Percentiles rank a stretch among this genome's conserved stretches.
These are phyloP conservation scores for Macrotrachela quadricornifera DNA, from an alignment of 1,140 invertebrate species.

Conservation along the genomic window DNA sequence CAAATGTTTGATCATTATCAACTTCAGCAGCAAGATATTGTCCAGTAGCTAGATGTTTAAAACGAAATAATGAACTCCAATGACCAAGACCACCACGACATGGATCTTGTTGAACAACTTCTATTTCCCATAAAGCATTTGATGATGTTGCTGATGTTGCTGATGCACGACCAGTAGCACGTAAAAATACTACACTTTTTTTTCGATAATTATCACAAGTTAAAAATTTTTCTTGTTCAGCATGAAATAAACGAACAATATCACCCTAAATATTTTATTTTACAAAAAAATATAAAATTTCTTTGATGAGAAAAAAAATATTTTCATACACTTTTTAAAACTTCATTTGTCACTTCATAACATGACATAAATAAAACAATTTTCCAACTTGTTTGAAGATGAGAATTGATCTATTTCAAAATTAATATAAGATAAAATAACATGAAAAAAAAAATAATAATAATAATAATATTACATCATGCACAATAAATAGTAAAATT, in stretches of 20 bases:
- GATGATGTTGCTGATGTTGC: conserved; percentile 92
- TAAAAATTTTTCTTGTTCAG: conserved; percentile 93
- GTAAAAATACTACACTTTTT: conserved; percentile 33
- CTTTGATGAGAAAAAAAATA: not conserved
- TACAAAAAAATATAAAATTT: no score
- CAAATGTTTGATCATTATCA: conserved; percentile 35
- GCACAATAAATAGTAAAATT: no score
- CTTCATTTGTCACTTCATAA: not conserved
- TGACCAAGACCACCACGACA: conserved; percentile 87
- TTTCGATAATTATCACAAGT: conserved; percentile 95
- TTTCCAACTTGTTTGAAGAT: conserved; percentile 6
- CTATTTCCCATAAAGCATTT: conserved; percentile 97
- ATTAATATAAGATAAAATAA: no score
- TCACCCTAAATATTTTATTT: conserved; percentile 46
- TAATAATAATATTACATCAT: no score
- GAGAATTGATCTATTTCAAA: no score
- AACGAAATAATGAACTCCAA: conserved; percentile 89
- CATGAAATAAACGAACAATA: conserved; percentile 92
- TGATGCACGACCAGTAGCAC: conserved; percentile 55
- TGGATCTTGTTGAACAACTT: conserved; percentile 91
- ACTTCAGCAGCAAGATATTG: conserved; percentile 33
- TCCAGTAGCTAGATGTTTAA: conserved; percentile 94
- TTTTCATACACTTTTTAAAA: conserved; percentile 1
- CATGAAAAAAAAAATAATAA: no score
- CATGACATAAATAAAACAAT: not conserved